Base-by-base conservation (phyloP, 2,888 invertebrate species). In the Pterobdella sp. region DNA sequence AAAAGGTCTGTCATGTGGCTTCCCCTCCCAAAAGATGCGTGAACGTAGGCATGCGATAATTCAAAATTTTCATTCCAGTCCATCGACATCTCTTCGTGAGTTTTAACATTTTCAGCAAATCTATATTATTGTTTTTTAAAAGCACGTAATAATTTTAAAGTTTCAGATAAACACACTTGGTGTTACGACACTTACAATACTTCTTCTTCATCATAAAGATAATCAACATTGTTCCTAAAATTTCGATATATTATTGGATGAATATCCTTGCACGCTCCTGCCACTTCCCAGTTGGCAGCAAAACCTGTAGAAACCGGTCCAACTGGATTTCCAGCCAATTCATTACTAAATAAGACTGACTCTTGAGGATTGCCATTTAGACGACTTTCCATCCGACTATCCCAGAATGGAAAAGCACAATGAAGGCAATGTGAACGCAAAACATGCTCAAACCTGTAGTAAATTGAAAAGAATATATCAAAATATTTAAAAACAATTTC, bases 271-370 rank as follows among this genome's bases (percentile, higher is more conserved):
- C 69, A 69, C 2, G 34, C 29, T 29, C 52, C 69, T 31, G 52
- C 31, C 22, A 52, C 32, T n/a, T 26, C 34, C 82, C 82, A 83
- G 72, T 79, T 76, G 31, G 78, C 76, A 68, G 81, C 82, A 0
- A 82, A 81, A 1, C 84, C 83, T 34, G 76, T 77, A 2, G 70
- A 75, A 4, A 84, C 81, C 4, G 77, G 76, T 0, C 82, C 83
- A n/a, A 79, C 77, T 1, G 79, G 78, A 35, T 80, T 80, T 2
- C 84, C 84, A 37, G 83, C 72, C 74, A 83, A 82, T 26, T 80
- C 72, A 2, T 79, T 78, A 0, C 81, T 80, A 80, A 82, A 84
- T 36, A 83, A 78, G 10, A 82, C 35, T 14, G 73, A 64, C 49
- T 72, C 34, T 18, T 26, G 60, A 1, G 69, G 69, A 26, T 69